These are phyloP conservation scores for Gymnarchus niloticus DNA, from an alignment of 2,113 vertebrate genomes.

Conservation along the genomic window DNA sequence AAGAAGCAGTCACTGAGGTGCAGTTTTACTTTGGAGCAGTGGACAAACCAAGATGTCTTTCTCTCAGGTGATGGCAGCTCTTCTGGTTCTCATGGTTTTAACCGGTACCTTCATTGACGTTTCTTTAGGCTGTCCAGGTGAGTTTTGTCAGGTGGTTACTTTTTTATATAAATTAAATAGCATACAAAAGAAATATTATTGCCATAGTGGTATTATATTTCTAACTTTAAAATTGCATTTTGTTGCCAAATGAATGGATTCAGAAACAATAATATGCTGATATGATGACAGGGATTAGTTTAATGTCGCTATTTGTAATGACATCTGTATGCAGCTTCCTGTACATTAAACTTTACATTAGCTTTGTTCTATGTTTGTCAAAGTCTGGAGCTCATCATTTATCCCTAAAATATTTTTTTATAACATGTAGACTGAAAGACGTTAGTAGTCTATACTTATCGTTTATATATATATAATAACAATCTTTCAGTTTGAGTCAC, in stretches of 20 bases:
- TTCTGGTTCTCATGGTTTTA: neutral
- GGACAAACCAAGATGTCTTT: neutral
- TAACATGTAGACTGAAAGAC: neutral
- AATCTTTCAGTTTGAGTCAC: neutral
- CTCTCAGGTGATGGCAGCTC: neutral
- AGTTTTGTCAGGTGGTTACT: neutral
- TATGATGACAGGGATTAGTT: neutral
- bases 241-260: neutral
- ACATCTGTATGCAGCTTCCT: neutral
- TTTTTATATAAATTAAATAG: neutral
- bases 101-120: no score
- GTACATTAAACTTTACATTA: neutral
- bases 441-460: neutral
- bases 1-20: neutral
- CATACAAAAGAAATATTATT: neutral
- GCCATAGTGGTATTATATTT: neutral
- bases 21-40: slow-evolving; percentile 3
- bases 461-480: neutral
- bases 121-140: neutral
- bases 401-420: no score
- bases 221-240: neutral
- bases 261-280: neutral
- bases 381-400: neutral
- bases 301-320: neutral
- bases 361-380: neutral